A percentile compares a stretch with the other conserved stretches of the same genome.
phyloP scores from a whole-genome alignment of 2,113 vertebrate species.

The Callopanchax toddi region DNA sequence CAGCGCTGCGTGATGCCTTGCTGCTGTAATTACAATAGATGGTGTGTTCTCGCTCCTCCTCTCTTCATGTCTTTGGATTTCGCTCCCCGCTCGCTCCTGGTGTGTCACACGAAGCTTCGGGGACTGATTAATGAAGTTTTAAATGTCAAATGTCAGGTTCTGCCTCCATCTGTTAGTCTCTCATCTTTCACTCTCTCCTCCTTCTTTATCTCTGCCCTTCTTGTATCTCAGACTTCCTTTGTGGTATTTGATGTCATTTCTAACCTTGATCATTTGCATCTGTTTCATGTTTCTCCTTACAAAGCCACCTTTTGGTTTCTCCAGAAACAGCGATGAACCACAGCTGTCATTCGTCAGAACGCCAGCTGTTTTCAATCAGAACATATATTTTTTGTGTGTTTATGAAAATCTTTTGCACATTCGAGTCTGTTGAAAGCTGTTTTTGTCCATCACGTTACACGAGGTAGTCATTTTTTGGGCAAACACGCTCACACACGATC shows the following conservation, averaged over 20 bases:
- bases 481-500: conserved; percentile 15
- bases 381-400: not conserved
- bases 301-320: conserved; percentile 19
- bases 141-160: conserved; percentile 54
- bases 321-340: conserved; percentile 25
- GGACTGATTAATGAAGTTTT: conserved; percentile 51
- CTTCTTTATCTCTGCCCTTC: conserved; percentile 9
- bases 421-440: not conserved
- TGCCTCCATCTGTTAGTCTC: conserved; percentile 36
- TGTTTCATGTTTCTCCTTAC: conserved; percentile 44
- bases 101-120: not conserved
- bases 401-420: conserved; percentile 7
- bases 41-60: conserved; percentile 2
- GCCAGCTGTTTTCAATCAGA: conserved; percentile 26
- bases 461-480: conserved; percentile 10
- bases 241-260: conserved; percentile 34
- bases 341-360: conserved; percentile 26
- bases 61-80: conserved; percentile 15
- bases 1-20: conserved; percentile 1
- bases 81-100: conserved; percentile 1
- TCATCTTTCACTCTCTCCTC: conserved; percentile 13
- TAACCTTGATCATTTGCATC: conserved; percentile 48
- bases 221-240: conserved; percentile 12
- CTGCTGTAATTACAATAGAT: conserved; percentile 9
- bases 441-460: conserved; percentile 7